phyloP scores from a whole-genome alignment of 92 coral and sea anemone species.

The Palythoa caribaeorum region DNA sequence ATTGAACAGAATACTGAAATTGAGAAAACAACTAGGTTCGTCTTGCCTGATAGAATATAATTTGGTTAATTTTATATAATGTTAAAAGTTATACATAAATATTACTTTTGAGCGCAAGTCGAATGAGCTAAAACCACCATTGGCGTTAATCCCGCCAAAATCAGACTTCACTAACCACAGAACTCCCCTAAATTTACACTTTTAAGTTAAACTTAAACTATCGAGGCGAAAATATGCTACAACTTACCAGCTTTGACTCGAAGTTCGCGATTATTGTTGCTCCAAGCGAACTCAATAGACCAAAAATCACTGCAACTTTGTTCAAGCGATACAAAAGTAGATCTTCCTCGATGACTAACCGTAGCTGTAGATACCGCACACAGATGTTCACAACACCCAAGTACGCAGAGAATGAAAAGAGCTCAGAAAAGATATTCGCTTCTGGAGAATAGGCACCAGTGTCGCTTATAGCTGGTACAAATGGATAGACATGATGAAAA shows the following conservation, averaged over 20 bases:
- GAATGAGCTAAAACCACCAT: neutral
- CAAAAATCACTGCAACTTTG: constrained; percentile 81
- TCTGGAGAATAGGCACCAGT: constrained; percentile 94
- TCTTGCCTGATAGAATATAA: too few relatives aligned
- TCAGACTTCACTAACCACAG: neutral
- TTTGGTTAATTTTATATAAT: too few relatives aligned
- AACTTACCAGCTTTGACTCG: constrained; percentile 85
- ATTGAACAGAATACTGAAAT: too few relatives aligned
- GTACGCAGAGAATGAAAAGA: constrained; percentile 84
- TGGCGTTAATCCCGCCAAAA: neutral
- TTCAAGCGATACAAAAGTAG: constrained; percentile 80
- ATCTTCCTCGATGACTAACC: constrained; percentile 66
- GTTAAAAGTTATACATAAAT: too few relatives aligned
- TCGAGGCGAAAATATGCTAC: neutral
- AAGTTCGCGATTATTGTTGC: constrained; percentile 94
- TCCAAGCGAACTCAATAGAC: constrained; percentile 82
- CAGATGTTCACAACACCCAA: constrained; percentile 74
- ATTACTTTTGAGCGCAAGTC: too few relatives aligned
- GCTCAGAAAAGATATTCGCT: constrained; percentile 87
- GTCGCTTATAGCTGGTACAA: constrained; percentile 98
- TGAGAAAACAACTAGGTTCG: too few relatives aligned
- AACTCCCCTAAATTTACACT: neutral
- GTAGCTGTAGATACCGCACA: constrained; percentile 88
- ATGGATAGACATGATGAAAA: constrained; percentile 87
- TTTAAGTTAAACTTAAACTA: neutral